A percentile compares a stretch with the other conserved stretches of the same genome.
These are phyloP conservation scores for Parthenolecanium corni DNA, from an alignment of 2,888 invertebrate species.

Conservation along the genomic window DNA sequence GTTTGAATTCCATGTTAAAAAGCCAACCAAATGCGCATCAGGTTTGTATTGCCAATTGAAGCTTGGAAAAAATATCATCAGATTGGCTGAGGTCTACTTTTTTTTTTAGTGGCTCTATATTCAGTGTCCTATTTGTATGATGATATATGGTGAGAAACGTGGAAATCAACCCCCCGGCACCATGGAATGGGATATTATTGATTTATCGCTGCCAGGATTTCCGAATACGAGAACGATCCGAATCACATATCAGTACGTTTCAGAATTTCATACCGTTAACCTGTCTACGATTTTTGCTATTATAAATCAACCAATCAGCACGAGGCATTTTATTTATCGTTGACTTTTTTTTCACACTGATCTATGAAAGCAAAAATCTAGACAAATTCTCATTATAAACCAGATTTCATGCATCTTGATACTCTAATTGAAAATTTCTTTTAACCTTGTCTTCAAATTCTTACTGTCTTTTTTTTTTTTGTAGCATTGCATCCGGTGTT, in stretches of 20 bases:
- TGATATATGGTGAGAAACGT: slow-evolving; percentile 63
- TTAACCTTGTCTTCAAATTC: no score
- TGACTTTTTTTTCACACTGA: no score
- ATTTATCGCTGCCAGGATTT: slow-evolving; percentile 55
- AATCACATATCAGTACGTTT: slow-evolving; percentile 64
- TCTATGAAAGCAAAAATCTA: no score
- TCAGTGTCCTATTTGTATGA: slow-evolving; percentile 77
- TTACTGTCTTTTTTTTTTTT: slow-evolving; percentile 27
- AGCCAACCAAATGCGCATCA: slow-evolving; percentile 38
- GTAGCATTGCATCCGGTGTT: slow-evolving; percentile 72
- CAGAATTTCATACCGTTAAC: not conserved
- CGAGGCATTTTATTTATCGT: no score
- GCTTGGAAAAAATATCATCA: slow-evolving; percentile 30
- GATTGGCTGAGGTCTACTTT: slow-evolving; percentile 33
- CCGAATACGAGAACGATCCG: slow-evolving; percentile 60
- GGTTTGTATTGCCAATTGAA: slow-evolving; percentile 34
- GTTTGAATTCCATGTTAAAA: slow-evolving; percentile 62
- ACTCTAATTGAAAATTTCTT: no score
- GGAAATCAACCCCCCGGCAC: slow-evolving; percentile 67
- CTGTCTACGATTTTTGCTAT: not conserved
- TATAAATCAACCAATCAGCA: not conserved
- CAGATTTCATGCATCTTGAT: no score
- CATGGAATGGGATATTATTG: slow-evolving; percentile 59
- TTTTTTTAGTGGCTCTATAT: slow-evolving; percentile 53
- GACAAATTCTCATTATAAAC: no score